These are phyloP conservation scores for Bedellia somnulentella DNA, from an alignment of 2,888 invertebrate genomes.

Conservation along the genomic window DNA sequence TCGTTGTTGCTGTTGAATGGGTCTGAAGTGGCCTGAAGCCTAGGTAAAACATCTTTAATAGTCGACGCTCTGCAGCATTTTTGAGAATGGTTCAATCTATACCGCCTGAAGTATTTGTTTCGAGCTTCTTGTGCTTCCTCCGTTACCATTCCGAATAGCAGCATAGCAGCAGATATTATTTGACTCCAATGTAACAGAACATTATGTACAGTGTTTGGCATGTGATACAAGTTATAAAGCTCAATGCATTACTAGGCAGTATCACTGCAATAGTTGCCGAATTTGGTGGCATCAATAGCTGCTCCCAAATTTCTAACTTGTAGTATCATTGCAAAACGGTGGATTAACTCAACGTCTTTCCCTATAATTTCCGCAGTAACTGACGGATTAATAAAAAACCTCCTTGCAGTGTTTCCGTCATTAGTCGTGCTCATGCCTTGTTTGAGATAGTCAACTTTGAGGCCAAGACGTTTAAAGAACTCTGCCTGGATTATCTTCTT, in stretches of 20 bases:
- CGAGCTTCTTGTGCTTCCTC: slow-evolving; percentile 1
- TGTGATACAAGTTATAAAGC: background rate
- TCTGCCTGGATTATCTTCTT: no score
- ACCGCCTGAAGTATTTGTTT: background rate
- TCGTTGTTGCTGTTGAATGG: background rate
- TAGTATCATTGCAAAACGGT: no score
- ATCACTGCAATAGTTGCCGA: slow-evolving; percentile 1
- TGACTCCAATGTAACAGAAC: background rate
- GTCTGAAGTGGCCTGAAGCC: background rate
- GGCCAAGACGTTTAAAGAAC: no score
- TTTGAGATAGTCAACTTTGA: no score
- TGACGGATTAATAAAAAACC: no score
- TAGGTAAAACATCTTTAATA: background rate
- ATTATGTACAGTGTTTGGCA: background rate
- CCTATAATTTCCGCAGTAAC: no score
- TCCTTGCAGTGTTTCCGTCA: no score
- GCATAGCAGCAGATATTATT: background rate
- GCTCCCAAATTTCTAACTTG: no score
- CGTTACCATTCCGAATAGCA: background rate
- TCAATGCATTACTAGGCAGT: background rate
- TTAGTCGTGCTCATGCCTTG: no score
- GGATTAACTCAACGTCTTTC: no score
- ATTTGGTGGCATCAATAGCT: background rate
- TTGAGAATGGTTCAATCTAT: background rate
- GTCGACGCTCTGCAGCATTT: background rate